Evolutionary conservation across 2,888 invertebrate genomes (phyloP).

Genomic region (Chloroclysta siterata): DNA sequence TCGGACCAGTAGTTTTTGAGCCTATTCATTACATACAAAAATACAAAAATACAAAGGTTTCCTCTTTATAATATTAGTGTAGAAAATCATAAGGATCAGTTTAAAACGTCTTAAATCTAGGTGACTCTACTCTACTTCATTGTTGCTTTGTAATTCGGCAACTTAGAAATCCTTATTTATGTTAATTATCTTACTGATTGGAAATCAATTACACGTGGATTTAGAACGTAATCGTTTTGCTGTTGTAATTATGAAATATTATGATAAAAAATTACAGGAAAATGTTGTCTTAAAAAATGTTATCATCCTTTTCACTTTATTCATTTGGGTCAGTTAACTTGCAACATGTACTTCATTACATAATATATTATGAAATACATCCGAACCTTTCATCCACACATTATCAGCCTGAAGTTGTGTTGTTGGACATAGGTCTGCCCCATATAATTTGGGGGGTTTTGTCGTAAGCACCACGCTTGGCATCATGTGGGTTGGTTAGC

Average conservation of each 20-base stretch:
- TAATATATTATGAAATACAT: not conserved
- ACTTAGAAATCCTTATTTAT: constrained; percentile 26
- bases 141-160: not conserved
- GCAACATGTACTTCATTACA: not conserved
- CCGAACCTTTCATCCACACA: not conserved
- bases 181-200: constrained; percentile 12
- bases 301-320: not conserved
- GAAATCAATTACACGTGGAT: constrained; percentile 23
- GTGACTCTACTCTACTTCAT: too few relatives aligned
- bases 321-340: not conserved
- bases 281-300: constrained; percentile 4
- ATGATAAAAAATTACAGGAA: constrained; percentile 24
- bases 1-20: too few relatives aligned
- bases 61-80: too few relatives aligned
- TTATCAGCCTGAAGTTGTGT: too few relatives aligned
- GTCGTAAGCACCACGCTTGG: too few relatives aligned
- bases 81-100: too few relatives aligned
- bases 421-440: too few relatives aligned
- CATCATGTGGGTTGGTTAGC: too few relatives aligned
- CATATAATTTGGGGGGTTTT: too few relatives aligned
- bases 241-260: constrained; percentile 18
- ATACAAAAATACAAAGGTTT: too few relatives aligned
- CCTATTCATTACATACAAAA: too few relatives aligned
- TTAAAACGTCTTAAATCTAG: too few relatives aligned
- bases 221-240: constrained; percentile 11